Evolutionary conservation across 2,113 vertebrate genomes (phyloP), one percentile per base, ranked within the genome.

Genomic region (Rhodinocichla rosea): DNA sequence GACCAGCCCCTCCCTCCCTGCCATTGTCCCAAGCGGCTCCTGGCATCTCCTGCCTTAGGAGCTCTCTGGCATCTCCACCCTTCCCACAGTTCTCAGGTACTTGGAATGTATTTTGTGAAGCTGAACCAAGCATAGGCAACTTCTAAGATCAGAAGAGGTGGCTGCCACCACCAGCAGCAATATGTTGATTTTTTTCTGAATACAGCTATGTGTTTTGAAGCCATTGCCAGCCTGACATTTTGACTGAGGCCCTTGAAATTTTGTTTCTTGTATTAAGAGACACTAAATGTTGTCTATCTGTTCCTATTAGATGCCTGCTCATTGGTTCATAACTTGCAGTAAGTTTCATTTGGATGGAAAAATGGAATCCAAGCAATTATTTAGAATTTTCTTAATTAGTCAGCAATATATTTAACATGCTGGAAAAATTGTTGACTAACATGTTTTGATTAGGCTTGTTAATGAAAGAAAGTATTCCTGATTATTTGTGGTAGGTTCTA

Each of bases 11-110:
- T 69, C 53, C 53, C n/a, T 90, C 75, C 56, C 57, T 83, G 57
- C 44, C 30, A 2, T 49, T 52, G 60, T 47, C 78, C 39, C 1
- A 0, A 24, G 28, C 0, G 0, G 32, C 80, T 89, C 80, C 62
- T 2, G 13, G 45, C 67, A 45, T 22, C 47, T 82, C 35, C 83
- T 91, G 63, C 55, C 50, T 12, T 28, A 83, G 77, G 28, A 89
- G n/a, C 14, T 53, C 15, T 30, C 56, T 10, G 52, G 11, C 9
- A 67, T 52, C 68, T 57, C 52, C 40, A 33, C 57, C 13, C 15
- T 64, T 60, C 68, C 67, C 67, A 23, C 75, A 22, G 27, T 69
- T 91, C 63, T 80, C 40, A 35, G 57, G 35, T 23, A n/a, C 0
- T 0, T 27, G 49, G 47, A 47, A 35, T 1, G 2, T 22, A 5